Base-by-base conservation (phyloP, 2,113 vertebrate species). In the Beaufortia kweichowensis region DNA sequence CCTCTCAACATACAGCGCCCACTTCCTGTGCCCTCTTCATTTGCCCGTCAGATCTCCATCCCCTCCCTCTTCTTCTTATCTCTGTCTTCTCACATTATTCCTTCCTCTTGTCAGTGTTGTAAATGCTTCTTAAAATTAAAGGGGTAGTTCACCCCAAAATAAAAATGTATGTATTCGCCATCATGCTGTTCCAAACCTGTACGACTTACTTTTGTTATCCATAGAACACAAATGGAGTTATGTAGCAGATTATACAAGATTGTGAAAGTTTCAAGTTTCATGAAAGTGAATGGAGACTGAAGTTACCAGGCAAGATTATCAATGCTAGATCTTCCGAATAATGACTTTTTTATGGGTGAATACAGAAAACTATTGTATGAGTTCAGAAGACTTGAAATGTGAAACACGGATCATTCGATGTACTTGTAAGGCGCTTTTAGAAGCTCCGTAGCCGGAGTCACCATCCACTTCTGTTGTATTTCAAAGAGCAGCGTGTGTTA, bases 1-100 rank as follows among this genome's bases (percentile, higher is more conserved):
- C 67, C 56, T 86, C 78, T 70, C 62, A 71, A 59, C 71, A 60
- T 77, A 70, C 50, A 75, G 80, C 79, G 77, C 81, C 76, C 79
- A 35, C 76, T 43, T 53, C 26, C 60, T 71, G 21, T 26, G 15
- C 48, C 67, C 48, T 59, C 29, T 65, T 79, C 50, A 62, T 65
- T 31, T 60, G 8, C n/a, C 12, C 21, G 19, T 41, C 3, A 35
- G 21, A 72, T 43, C 29, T 61, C 24, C 33, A 10, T 6, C 24
- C 8, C 17, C 57, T 41, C 7, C 55, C 57, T 24, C 55, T 41
- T 28, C 24, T 28, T 6, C 31, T 12, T 69, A 12, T 57, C 26
- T 62, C 48, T 43, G 24, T 24, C 61, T 28, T 39, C 26, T 64
- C 29, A 35, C 9, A n/a, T 9, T 46, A 46, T 6, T 21, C 10